A percentile compares a stretch with the other conserved stretches of the same genome.
Evolutionary conservation across 2,888 invertebrate genomes (phyloP).

Genomic region (Silvanus unidentatus): DNA sequence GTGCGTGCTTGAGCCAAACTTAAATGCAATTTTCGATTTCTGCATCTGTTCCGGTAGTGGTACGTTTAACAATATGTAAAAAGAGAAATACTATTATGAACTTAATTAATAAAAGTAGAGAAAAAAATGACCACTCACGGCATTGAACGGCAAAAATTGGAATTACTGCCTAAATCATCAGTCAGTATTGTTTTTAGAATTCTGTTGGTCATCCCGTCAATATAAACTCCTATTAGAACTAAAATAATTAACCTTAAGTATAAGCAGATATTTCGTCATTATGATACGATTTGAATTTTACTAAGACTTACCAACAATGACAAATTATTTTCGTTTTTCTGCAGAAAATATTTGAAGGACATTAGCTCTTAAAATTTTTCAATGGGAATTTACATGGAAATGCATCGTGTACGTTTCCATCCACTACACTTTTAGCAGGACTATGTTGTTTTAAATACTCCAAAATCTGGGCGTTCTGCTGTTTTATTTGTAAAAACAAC

Average conservation of each 20-base stretch:
- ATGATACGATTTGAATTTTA: neutral
- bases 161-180: neutral
- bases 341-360: neutral
- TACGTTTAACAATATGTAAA: neutral
- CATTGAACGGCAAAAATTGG: neutral
- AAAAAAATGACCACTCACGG: neutral
- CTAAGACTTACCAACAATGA: neutral
- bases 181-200: neutral
- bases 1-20: neutral
- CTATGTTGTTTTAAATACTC: neutral
- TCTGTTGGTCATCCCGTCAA: neutral
- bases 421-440: neutral
- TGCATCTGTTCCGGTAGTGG: neutral
- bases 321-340: neutral
- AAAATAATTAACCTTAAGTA: neutral
- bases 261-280: neutral
- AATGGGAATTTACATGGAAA: neutral
- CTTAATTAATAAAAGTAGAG: neutral
- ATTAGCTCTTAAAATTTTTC: neutral
- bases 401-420: neutral
- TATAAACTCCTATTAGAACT: neutral
- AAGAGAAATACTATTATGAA: neutral
- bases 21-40: neutral
- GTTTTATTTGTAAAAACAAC: neutral
- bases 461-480: neutral